Conservation (phyloP, 2,797 vertebrate genomes). For the Cheirogaleus major region DNA sequence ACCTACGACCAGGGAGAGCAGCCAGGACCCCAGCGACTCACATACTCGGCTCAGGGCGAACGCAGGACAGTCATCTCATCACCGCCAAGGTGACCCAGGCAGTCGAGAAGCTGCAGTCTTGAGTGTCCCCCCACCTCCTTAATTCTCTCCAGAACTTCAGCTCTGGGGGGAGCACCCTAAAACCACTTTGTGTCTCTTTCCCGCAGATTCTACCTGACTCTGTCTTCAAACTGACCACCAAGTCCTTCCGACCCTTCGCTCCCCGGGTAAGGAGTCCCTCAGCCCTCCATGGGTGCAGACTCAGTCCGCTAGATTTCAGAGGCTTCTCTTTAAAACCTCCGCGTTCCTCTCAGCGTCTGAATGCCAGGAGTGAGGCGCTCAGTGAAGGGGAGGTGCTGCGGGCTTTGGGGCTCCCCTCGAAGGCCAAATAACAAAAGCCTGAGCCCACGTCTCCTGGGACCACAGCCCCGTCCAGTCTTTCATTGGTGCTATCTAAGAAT, state of each 20-base stretch:
- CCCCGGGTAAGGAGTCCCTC: constrained; percentile 81
- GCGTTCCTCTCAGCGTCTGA: background rate
- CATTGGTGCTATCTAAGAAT: background rate
- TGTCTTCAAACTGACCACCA: constrained; percentile 81
- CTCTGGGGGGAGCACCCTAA: background rate
- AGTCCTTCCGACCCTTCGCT: constrained; percentile 80
- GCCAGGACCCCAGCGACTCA: background rate
- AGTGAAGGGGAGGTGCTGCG: background rate
- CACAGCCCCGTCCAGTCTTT: background rate
- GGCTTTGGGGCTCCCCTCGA: background rate
- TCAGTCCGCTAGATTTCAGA: background rate
- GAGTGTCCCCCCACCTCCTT: background rate
- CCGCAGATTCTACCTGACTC: constrained; percentile 75
- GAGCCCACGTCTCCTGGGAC: background rate
- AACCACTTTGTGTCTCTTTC: background rate
- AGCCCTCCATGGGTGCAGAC: background rate
- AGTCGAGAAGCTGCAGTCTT: background rate
- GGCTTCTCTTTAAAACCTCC: background rate
- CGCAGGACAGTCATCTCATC: background rate
- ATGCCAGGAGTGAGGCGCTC: background rate
- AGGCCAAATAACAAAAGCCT: background rate
- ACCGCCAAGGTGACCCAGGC: background rate
- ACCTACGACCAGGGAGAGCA: background rate
- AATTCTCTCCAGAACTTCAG: background rate
- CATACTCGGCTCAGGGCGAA: background rate